Evolutionary conservation across 1,140 invertebrate species (phyloP).

Genomic region (Physella acuta): DNA sequence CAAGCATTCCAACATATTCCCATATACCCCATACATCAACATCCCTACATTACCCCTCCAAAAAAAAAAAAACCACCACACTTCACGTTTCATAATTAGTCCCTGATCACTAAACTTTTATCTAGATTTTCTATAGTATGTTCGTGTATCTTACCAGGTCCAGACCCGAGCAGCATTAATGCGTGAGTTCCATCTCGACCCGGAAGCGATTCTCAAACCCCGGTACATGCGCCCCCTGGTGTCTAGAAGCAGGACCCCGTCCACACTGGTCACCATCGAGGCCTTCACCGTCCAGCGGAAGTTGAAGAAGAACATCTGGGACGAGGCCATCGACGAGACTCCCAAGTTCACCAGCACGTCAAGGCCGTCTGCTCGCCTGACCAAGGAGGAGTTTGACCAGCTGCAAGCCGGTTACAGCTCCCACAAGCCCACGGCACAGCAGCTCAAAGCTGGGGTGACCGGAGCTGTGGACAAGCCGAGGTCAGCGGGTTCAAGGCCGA

Average conservation of each 20-base stretch:
- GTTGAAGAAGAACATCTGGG: slow-evolving; percentile 50
- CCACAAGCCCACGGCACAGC: slow-evolving; percentile 38
- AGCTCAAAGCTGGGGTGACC: background rate
- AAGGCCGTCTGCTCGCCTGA: slow-evolving; percentile 38
- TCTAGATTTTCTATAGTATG: too few relatives aligned
- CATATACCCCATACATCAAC: too few relatives aligned
- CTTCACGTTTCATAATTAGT: too few relatives aligned
- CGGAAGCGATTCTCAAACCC: background rate
- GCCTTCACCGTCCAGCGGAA: slow-evolving; percentile 42
- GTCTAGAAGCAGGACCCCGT: slow-evolving; percentile 41
- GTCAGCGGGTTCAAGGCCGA: too few relatives aligned
- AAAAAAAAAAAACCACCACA: too few relatives aligned
- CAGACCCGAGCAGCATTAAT: background rate
- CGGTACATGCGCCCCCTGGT: background rate
- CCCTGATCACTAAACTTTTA: too few relatives aligned
- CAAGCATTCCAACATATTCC: too few relatives aligned
- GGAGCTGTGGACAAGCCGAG: too few relatives aligned
- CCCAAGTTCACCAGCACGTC: slow-evolving; percentile 42
- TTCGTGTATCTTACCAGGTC: too few relatives aligned
- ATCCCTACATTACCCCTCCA: too few relatives aligned
- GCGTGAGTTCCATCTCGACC: background rate
- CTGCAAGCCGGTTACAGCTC: slow-evolving; percentile 40
- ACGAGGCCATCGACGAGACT: slow-evolving; percentile 33
- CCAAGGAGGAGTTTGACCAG: slow-evolving; percentile 34
- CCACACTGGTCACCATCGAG: slow-evolving; percentile 47